Evolutionary conservation across 2,888 invertebrate genomes (phyloP).

Genomic region (Eupithecia abbreviata): DNA sequence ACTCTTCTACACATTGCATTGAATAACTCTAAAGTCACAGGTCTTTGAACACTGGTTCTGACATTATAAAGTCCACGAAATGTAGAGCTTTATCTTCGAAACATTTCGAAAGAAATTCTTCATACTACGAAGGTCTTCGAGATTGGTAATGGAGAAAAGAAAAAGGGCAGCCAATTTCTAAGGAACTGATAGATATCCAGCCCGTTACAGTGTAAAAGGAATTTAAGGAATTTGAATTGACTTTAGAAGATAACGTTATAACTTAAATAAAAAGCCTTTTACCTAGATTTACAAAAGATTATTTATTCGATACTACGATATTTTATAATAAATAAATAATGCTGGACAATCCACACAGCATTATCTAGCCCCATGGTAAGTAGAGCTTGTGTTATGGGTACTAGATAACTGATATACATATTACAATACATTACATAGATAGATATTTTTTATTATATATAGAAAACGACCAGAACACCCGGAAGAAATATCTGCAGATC

Average conservation of each 20-base stretch:
- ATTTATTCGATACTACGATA: no score
- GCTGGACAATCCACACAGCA: no score
- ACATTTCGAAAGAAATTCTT: not conserved
- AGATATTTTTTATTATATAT: no score
- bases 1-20: not conserved
- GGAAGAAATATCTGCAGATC: no score
- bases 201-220: slow-evolving; percentile 35
- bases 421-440: no score
- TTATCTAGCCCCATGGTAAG: no score
- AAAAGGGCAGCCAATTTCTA: slow-evolving; percentile 40
- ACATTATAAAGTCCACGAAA: slow-evolving; percentile 18
- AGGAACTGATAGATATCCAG: slow-evolving; percentile 40
- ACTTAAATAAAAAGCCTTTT: no score
- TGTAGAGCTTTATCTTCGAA: slow-evolving; percentile 3
- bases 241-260: slow-evolving; percentile 21
- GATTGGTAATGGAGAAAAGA: slow-evolving; percentile 35
- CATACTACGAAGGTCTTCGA: slow-evolving; percentile 20
- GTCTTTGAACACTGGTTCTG: slow-evolving; percentile 12
- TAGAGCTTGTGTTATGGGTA: no score
- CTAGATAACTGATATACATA: no score
- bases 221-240: slow-evolving; percentile 32
- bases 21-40: not conserved
- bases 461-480: no score
- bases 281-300: no score
- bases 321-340: no score